These are phyloP conservation scores for Manduca sexta DNA, from an alignment of 1,140 invertebrate genomes.

Conservation along the genomic window DNA sequence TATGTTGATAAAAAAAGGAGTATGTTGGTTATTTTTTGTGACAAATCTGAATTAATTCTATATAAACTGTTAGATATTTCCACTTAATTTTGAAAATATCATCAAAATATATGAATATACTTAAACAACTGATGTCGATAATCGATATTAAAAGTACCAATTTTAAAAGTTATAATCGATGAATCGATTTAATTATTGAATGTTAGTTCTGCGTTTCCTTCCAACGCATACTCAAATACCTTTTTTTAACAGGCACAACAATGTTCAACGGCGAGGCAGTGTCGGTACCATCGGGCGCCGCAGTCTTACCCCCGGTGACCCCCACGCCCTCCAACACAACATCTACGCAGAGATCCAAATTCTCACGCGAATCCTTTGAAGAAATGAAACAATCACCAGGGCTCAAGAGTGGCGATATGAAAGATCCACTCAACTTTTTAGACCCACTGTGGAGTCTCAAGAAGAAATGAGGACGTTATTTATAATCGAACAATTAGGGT, in stretches of 20 bases:
- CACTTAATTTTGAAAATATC: too few species aligned
- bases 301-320: conserved; percentile 42
- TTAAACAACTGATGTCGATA: too few species aligned
- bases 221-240: too few species aligned
- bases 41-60: too few species aligned
- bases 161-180: too few species aligned
- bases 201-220: too few species aligned
- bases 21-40: too few species aligned
- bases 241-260: conserved; percentile 43
- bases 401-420: conserved; percentile 68
- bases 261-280: conserved; percentile 65
- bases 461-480: conserved; percentile 51
- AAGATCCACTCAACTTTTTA: conserved; percentile 74
- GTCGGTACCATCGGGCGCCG: conserved; percentile 48
- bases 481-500: not conserved
- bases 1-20: too few species aligned
- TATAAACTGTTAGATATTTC: too few species aligned
- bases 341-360: conserved; percentile 29
- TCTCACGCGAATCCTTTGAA: conserved; percentile 68
- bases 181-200: too few species aligned
- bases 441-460: conserved; percentile 76
- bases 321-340: conserved; percentile 20
- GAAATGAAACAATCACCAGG: conserved; percentile 67
- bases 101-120: too few species aligned
- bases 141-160: too few species aligned